Evolutionary conservation across 2,113 vertebrate species (phyloP).

Genomic region (Brachypodius melanocephalos): DNA sequence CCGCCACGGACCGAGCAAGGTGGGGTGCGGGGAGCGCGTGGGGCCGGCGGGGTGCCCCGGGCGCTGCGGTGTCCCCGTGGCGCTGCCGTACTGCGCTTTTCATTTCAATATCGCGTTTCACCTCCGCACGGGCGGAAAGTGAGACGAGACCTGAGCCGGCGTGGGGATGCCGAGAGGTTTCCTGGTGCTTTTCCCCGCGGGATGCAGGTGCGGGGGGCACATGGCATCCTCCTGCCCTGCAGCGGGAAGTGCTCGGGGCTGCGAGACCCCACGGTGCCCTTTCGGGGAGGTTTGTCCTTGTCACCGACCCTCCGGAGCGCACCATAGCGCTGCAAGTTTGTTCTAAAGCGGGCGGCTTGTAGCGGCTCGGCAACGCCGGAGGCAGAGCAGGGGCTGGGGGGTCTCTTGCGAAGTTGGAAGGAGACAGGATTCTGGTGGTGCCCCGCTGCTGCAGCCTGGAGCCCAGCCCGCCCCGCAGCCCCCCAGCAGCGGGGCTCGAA

Average conservation of each 20-base stretch:
- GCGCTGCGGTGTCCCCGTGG: not conserved
- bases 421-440: not conserved
- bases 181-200: not conserved
- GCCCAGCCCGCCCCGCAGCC: not conserved
- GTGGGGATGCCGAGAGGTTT: not conserved
- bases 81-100: not conserved
- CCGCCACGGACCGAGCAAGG: not conserved
- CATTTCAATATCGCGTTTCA: not conserved
- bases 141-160: not conserved
- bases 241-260: not conserved
- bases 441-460: not conserved
- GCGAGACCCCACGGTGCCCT: rapidly evolving
- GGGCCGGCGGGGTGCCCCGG: not conserved
- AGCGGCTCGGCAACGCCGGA: not conserved
- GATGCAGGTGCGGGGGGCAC: not conserved
- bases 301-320: not conserved
- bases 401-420: not conserved
- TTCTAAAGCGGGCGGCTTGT: not conserved
- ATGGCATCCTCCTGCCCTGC: not conserved
- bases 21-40: not conserved
- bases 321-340: not conserved
- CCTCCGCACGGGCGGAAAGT: not conserved
- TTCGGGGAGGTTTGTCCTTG: slow-evolving; percentile 33
- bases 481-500: rapidly evolving
- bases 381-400: not conserved